Percentiles rank a stretch among this genome's conserved stretches.
phyloP scores from a whole-genome alignment of 92 coral and sea anemone species.

The Porites cylindrica region DNA sequence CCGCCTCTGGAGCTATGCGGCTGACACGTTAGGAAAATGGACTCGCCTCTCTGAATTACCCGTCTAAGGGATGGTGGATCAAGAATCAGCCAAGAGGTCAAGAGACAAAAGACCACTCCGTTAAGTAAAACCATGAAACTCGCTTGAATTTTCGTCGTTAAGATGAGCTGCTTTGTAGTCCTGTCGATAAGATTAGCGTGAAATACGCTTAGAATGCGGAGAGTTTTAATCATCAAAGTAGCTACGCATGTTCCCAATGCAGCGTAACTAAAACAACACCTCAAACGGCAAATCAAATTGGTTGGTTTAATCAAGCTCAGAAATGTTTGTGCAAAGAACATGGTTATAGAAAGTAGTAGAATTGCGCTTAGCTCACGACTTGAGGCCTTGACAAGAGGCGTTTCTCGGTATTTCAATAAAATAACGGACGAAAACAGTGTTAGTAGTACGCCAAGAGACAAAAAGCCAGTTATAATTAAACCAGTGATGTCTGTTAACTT shows the following conservation, averaged over 20 bases:
- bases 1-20: slow-evolving; percentile 14
- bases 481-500: slow-evolving; percentile 55
- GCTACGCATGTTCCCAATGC: slow-evolving; percentile 60
- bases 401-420: slow-evolving; percentile 35
- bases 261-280: slow-evolving; percentile 52
- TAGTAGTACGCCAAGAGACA: slow-evolving; percentile 25
- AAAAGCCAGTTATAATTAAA: slow-evolving; percentile 43
- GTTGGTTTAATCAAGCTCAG: slow-evolving; percentile 56
- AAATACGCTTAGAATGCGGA: slow-evolving; percentile 74
- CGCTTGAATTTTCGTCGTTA: slow-evolving; percentile 47
- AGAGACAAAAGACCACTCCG: slow-evolving; percentile 5
- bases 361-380: slow-evolving; percentile 64
- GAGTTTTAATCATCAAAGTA: slow-evolving; percentile 62
- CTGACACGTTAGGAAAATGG: slow-evolving; percentile 3
- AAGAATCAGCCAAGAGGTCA: not conserved
- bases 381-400: slow-evolving; percentile 75
- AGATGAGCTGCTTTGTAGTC: slow-evolving; percentile 43
- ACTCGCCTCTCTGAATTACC: not conserved
- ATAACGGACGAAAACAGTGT: slow-evolving; percentile 40
- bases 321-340: slow-evolving; percentile 53
- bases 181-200: slow-evolving; percentile 42
- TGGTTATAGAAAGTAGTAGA: slow-evolving; percentile 35
- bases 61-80: slow-evolving; percentile 20
- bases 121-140: slow-evolving; percentile 45
- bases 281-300: slow-evolving; percentile 49